Evolutionary conservation across 2,113 vertebrate genomes (phyloP), one percentile per base, ranked within the genome.

Genomic region (Ceyx melanurus): DNA sequence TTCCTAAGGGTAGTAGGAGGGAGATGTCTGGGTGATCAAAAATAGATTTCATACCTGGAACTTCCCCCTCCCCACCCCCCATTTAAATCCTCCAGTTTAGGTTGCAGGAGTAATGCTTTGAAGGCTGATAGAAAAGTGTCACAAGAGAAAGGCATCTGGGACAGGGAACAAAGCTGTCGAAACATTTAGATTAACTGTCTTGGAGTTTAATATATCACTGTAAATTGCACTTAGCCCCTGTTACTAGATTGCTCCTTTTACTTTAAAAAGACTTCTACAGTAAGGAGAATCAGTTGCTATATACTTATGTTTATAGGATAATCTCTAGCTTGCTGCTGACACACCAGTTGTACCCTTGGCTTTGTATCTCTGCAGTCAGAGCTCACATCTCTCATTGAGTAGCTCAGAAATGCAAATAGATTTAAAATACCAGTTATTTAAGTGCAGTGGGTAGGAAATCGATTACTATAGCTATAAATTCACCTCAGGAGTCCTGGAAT

Each of bases 381-480:
- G 64, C 74, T 87, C 80, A 76, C 0, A 0, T 35, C 17, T 66
- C 82, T 66, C 66, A 84, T 2, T 26, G 33, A 90, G 61, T 11
- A 79, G 62, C 72, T 93, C 1, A 62, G 66, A 82, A 90, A 95
- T 83, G 73, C 83, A 88, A 93, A 91, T 15, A 72, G 80, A 86
- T 61, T 86, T 80, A 57, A 93, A 95, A 80, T 29, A 77, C 9
- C 60, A 57, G 15, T 57, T 88, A 81, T 72, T 92, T 86, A 92
- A 94, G 37, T 29, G 42, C 46, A 88, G 13, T 7, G 15, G 53
- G 72, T 50, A 77, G 78, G 25, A 54, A 89, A 80, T 43, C 67
- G 57, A 74, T 53, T 81, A 66, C 54, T 78, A 48, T 8, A 90
- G 64, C 74, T 95, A 56, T 61, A 90, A 90, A 92, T 57, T 86